Evolutionary conservation across 2,797 vertebrate genomes (phyloP), one percentile per base, ranked within the genome.

Genomic region (Smutsia gigantea): DNA sequence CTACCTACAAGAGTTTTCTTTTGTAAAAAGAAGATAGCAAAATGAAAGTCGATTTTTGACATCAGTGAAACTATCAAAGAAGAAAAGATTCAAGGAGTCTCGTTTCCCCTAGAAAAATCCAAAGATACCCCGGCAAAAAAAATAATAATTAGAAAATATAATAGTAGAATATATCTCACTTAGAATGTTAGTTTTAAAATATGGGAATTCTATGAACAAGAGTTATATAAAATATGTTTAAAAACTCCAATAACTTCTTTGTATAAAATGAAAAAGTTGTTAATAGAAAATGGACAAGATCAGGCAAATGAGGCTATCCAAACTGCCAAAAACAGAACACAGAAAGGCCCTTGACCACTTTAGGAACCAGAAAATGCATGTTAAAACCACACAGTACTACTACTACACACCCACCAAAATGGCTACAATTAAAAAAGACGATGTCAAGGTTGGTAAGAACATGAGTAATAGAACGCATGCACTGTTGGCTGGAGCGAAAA

Each of bases 161-260:
- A 79, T 18, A 51, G 25, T 59, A 83, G 11, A 82, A 55, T 49
- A 18, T 72, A 94, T 68, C 14, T 19, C 31, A 81, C 55, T 86
- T 94, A 8, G 72, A 96, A 93, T 91, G 27, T 2, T 42, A 92
- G n/a, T 95, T 69, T 71, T 89, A 83, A 95, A 66, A 63, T 77
- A 72, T 27, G 85, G n/a, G 12, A 82, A 93, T 74, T 90, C 88
- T 39, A 21, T 74, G 69, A 81, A 90, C 27, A 93, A 83, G 46
- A 92, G 89, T 84, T 69, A 90, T 31, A 57, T 29, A 71, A 51
- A 78, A 27, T 34, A 34, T 72, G 53, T 79, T 93, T 90, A 59
- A 53, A 85, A 85, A 49, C 21, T n/a, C 21, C 31, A 93, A 71
- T 69, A 82, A 61, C 49, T 57, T 69, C 57, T 94, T 25, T n/a